These are phyloP conservation scores for Odocoileus hemionus DNA, from an alignment of 2,113 vertebrate species.

Conservation along the genomic window DNA sequence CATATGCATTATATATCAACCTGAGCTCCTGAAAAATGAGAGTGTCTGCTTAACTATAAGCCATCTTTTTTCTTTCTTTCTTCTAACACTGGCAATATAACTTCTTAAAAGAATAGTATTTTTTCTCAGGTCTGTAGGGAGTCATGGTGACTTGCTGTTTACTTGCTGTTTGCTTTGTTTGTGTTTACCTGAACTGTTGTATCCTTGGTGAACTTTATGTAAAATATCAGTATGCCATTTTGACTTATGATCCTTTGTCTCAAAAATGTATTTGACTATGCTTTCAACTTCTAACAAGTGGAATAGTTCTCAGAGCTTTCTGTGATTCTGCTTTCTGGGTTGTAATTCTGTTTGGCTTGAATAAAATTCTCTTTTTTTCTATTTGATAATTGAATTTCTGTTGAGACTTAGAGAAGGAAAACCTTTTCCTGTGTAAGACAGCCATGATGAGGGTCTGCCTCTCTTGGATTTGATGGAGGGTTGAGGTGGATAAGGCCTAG, in stretches of 20 bases:
- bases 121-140: neutral
- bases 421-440: neutral
- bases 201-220: neutral
- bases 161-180: neutral
- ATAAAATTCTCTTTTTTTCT: neutral
- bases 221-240: neutral
- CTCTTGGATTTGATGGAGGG: neutral
- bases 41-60: neutral
- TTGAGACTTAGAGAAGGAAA: neutral
- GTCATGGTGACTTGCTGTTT: neutral
- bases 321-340: neutral
- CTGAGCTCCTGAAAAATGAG: neutral
- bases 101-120: neutral
- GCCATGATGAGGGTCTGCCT: neutral
- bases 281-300: neutral
- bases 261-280: neutral
- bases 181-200: neutral
- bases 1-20: neutral
- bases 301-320: neutral
- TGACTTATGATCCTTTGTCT: neutral
- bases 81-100: neutral
- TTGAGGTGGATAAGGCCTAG: neutral
- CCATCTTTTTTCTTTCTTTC: neutral
- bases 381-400: neutral
- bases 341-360: neutral